Evolutionary conservation across 92 coral and sea anemone genomes (phyloP).

Genomic region (Porites evermanni): DNA sequence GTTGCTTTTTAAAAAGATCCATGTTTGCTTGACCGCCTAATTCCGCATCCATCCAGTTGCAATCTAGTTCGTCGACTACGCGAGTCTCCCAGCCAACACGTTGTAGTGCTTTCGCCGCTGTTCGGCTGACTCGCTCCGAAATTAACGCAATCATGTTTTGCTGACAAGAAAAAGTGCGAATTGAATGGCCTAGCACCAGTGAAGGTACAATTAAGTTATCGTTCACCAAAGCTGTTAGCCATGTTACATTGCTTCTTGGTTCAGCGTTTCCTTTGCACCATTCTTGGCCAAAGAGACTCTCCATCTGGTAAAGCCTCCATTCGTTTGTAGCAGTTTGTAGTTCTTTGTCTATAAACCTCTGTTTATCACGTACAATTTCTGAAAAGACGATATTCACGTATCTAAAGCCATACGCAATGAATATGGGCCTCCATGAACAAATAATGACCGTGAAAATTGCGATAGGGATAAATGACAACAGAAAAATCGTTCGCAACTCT

Average conservation of each 20-base stretch:
- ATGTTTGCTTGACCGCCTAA: constrained; percentile 33
- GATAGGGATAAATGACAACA: not conserved
- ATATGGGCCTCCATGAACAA: constrained; percentile 23
- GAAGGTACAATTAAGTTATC: constrained; percentile 68
- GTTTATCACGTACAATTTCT: constrained; percentile 18
- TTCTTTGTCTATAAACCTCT: constrained; percentile 31
- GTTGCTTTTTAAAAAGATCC: constrained; percentile 14
- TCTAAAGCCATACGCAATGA: constrained; percentile 21
- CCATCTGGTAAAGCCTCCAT: constrained; percentile 58
- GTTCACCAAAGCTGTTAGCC: constrained; percentile 73
- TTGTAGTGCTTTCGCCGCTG: constrained; percentile 39
- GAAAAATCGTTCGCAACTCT: not conserved
- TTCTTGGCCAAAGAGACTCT: constrained; percentile 53
- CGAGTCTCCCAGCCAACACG: constrained; percentile 73
- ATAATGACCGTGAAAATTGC: not conserved
- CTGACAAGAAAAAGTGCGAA: constrained; percentile 67
- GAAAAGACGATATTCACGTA: constrained; percentile 43
- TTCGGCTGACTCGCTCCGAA: constrained; percentile 47
- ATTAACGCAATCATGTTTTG: constrained; percentile 60
- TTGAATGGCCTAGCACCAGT: constrained; percentile 68
- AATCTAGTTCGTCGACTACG: constrained; percentile 76
- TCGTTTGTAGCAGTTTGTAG: constrained; percentile 34
- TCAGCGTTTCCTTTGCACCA: constrained; percentile 46
- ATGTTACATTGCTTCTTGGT: constrained; percentile 40
- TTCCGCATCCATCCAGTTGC: constrained; percentile 78